Base-by-base conservation (phyloP, 2,888 invertebrate species). In the Drosophila emarginata region DNA sequence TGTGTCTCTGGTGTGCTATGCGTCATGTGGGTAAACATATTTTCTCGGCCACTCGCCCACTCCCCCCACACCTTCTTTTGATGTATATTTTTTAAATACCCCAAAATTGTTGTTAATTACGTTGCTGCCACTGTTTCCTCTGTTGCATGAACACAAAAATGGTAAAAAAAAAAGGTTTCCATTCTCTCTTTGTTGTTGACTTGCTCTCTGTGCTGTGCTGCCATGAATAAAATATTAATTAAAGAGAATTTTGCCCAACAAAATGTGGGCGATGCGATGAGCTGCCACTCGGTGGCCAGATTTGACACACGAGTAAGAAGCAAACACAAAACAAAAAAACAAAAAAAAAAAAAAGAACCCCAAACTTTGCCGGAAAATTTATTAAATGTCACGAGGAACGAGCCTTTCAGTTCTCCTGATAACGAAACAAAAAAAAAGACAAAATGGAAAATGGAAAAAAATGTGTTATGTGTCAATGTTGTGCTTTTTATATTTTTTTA, bases 191-290 rank as follows among this genome's bases (percentile, higher is more conserved):
- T 45, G 45, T 21, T 45, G 45, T 45, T 45, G 4, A 7, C 21
- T 45, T 11, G 15, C 45, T 45, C 45, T 45, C 21, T 45, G 45
- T 18, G 11, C 40, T 45, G 40, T 45, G 45, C 45, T 64, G 14
- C 70, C 74, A 64, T 74, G 75, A 65, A 74, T 85, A 76, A 81
- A 87, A 81, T 85, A 83, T 83, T 87, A 87, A 87, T 87, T 87
- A 83, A 83, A 85, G 86, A 67, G 86, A 67, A 77, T 79, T 68
- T 73, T 59, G 54, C 66, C 40, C 45, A 40, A 18, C 61, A 53
- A 45, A 45, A 45, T 45, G 45, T 45, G 45, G 45, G 45, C 45
- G 45, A 45, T 11, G 52, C 40, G 61, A 40, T 72, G 72, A 64
- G 61, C 67, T 28, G 60, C 51, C 18, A 40, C 68, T 18, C 61